phyloP scores from a whole-genome alignment of 1,140 invertebrate genomes.

The Drosophila mauritiana region DNA sequence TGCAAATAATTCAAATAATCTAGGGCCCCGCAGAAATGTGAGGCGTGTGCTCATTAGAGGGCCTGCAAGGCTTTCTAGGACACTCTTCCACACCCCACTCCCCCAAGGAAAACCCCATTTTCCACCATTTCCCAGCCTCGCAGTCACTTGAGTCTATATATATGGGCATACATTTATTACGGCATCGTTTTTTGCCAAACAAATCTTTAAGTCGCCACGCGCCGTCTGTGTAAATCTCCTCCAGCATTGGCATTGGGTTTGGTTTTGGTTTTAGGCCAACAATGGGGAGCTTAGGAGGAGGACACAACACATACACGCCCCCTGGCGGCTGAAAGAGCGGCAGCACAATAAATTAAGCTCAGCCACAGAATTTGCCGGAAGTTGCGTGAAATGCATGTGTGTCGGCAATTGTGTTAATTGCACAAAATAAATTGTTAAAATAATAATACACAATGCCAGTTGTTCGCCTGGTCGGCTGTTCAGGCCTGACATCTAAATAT shows the following conservation, averaged over 20 bases:
- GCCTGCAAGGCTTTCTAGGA: conserved; percentile 24
- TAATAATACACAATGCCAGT: conserved; percentile 59
- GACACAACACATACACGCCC: conserved; percentile 9
- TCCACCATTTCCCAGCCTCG: background rate
- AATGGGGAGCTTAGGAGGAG: conserved; percentile 54
- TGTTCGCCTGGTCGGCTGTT: background rate
- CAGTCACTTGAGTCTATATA: conserved; percentile 52
- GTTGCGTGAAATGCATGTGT: conserved; percentile 78
- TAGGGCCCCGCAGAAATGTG: conserved; percentile 53
- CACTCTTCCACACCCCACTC: background rate
- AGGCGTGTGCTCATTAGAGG: conserved; percentile 73
- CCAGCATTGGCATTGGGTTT: conserved; percentile 3
- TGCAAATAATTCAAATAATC: conserved; percentile 83
- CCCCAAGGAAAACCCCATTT: background rate
- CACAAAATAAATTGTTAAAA: conserved; percentile 83
- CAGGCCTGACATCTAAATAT: conserved; percentile 55
- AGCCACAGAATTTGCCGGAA: conserved; percentile 67
- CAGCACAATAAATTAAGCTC: conserved; percentile 76
- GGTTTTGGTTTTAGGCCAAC: background rate
- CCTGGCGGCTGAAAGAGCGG: background rate
- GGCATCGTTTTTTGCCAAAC: conserved; percentile 69
- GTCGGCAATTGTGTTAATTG: conserved; percentile 82
- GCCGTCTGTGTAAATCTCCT: conserved; percentile 71
- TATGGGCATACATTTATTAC: conserved; percentile 66
- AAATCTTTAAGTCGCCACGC: conserved; percentile 77